A percentile compares a stretch with the other conserved stretches of the same genome.
Evolutionary conservation across 2,113 vertebrate species (phyloP).

Genomic region (Amphiprion percula): DNA sequence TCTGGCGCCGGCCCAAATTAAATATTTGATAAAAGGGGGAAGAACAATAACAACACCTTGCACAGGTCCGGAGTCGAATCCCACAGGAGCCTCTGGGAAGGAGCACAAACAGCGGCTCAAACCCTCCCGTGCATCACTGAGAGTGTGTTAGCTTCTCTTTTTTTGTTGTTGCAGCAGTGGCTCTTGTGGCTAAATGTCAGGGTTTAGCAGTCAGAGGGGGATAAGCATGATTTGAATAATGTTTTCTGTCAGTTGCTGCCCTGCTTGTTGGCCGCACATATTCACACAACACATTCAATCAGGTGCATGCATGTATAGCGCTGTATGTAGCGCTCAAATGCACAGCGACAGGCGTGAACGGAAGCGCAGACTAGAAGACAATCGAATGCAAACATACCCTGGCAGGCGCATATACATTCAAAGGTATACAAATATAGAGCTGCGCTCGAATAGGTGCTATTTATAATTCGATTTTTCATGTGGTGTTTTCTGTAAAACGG

Average conservation of each 20-base stretch:
- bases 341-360: constrained; percentile 39
- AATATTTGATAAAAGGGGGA: constrained; percentile 63
- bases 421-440: neutral
- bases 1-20: constrained; percentile 41
- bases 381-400: constrained; percentile 10
- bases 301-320: constrained; percentile 12
- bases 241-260: constrained; percentile 62
- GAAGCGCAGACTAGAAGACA: neutral
- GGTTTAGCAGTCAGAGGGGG: constrained; percentile 58
- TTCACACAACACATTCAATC: neutral
- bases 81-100: constrained; percentile 37
- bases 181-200: constrained; percentile 68
- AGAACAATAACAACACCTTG: constrained; percentile 66
- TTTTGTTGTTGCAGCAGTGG: constrained; percentile 11
- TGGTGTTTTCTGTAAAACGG: no score
- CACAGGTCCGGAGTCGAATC: constrained; percentile 45
- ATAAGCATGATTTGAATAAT: constrained; percentile 69
- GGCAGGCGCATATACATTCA: neutral
- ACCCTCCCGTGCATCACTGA: constrained; percentile 30
- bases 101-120: constrained; percentile 31
- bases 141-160: constrained; percentile 28
- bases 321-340: constrained; percentile 20
- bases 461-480: neutral
- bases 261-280: constrained; percentile 38
- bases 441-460: neutral